phyloP scores from a whole-genome alignment of 2,113 vertebrate species.

The Terrapene triunguis region DNA sequence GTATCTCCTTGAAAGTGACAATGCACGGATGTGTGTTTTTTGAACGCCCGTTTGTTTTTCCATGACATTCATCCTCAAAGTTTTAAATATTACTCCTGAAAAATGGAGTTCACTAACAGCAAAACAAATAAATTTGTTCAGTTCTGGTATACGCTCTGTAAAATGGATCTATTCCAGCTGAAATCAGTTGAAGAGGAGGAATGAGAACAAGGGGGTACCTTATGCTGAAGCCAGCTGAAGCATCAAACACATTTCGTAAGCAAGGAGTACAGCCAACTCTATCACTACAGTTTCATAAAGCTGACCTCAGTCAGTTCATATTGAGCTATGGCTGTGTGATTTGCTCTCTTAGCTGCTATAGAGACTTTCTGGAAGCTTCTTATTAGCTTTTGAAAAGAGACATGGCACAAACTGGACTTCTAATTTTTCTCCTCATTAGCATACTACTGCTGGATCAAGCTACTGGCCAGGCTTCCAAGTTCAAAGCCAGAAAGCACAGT shows the following conservation, averaged over 20 bases:
- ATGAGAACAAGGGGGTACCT: slow-evolving; percentile 78
- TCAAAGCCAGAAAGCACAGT: slow-evolving; percentile 82
- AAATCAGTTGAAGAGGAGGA: slow-evolving; percentile 11
- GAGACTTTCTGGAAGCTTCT: background rate
- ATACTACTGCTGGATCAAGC: slow-evolving; percentile 81
- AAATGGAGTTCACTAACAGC: fast-evolving
- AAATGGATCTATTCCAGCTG: slow-evolving; percentile 15
- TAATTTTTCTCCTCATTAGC: slow-evolving; percentile 77
- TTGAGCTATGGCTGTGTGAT: slow-evolving; percentile 32
- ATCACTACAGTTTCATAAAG: slow-evolving; percentile 71
- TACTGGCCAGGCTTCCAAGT: slow-evolving; percentile 66
- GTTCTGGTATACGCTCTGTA: background rate
- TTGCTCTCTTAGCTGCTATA: background rate
- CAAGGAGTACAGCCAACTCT: slow-evolving; percentile 66
- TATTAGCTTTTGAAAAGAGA: background rate
- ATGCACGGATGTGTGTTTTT: background rate
- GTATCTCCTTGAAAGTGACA: background rate
- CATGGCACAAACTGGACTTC: slow-evolving; percentile 79
- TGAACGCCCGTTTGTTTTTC: background rate
- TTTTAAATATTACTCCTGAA: background rate
- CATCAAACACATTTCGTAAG: slow-evolving; percentile 66
- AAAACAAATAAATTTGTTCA: background rate
- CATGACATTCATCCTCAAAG: background rate
- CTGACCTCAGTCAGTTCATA: slow-evolving; percentile 21
- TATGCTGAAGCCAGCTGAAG: slow-evolving; percentile 56